Base-by-base conservation (phyloP, 1,140 invertebrate species). In the Drosophila obscura region DNA sequence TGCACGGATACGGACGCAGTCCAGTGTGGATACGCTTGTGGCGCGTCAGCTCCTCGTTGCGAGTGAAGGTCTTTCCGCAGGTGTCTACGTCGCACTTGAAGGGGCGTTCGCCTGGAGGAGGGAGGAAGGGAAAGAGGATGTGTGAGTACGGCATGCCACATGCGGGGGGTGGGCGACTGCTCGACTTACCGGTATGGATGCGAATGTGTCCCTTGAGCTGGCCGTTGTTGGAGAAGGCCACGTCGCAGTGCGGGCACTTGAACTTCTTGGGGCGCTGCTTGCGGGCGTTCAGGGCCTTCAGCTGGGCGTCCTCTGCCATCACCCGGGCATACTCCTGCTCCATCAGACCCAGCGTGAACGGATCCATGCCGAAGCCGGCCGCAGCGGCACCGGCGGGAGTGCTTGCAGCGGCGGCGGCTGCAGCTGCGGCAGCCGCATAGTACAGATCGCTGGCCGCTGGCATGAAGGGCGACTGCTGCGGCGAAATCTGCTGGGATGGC, bases 151-250 rank as follows among this genome's bases (percentile, higher is more conserved):
- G 7, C 44, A 48, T 41, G 35, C 28, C 13, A 13, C 0, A 31
- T 44, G 19, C 1, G 7, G 13, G 1, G 2, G 0, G 6, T 11
- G 2, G 4, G 0, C 7, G 8, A 0, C 19, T 44, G 11, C 8
- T 28, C 39, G 69, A 69, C 91, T 93, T 92, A 94, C 97, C 97
- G 43, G 97, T 98, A 90, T 98, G 97, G 48, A 98, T 98, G 19
- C 97, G 93, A 13, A 97, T 94, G 87, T 98, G 97, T 60, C 97
- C 97, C 91, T 96, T 97, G 0, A 98, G 93, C 83, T 98, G 97
- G 0, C 97, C 97, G 90, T 98, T 98, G 90, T 98, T 98, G 35
- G 96, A 97, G 89, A 98, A 98, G 0, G 96, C 96, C 0, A 97
- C 96, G 62, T 96, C 94, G 89, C 97, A 98, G 81, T 97, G 95